Evolutionary conservation across 1,140 invertebrate genomes (phyloP).

Genomic region (Bombus soroeensis): DNA sequence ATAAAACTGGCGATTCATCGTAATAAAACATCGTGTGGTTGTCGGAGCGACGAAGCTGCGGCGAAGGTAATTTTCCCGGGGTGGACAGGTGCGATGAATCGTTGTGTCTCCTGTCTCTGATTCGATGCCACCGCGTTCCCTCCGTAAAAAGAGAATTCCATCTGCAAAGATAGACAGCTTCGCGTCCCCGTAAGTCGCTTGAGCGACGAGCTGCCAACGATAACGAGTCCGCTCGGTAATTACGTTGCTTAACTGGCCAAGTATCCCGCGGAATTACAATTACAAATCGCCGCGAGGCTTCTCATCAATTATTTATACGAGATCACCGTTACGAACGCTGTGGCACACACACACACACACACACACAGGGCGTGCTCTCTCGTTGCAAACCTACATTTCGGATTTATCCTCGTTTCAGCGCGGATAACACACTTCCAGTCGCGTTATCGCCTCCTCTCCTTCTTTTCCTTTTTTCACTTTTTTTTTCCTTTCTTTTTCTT

Average conservation of each 20-base stretch:
- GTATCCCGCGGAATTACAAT: conserved; percentile 70
- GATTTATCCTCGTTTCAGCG: conserved; percentile 47
- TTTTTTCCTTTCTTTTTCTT: neutral
- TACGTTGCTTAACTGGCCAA: conserved; percentile 69
- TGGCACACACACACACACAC: neutral
- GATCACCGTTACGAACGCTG: conserved; percentile 50
- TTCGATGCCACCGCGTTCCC: neutral
- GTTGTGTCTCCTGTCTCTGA: neutral
- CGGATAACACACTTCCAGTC: conserved; percentile 9
- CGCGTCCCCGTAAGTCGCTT: conserved; percentile 7
- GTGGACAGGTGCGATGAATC: conserved; percentile 24
- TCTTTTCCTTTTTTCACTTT: neutral
- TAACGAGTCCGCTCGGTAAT: conserved; percentile 63
- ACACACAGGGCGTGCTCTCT: conserved; percentile 34
- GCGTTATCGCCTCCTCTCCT: neutral
- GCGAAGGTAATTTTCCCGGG: neutral
- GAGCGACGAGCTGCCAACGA: conserved; percentile 31
- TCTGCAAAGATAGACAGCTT: conserved; percentile 7
- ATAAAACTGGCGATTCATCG: neutral
- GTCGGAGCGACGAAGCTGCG: neutral
- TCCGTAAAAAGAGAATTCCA: conserved; percentile 32
- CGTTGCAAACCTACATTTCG: conserved; percentile 56
- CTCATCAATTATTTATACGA: conserved; percentile 69
- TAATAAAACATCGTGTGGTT: neutral
- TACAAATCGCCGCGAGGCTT: conserved; percentile 61